A percentile compares a stretch with the other conserved stretches of the same genome.
Conservation (phyloP, 2,113 vertebrate species). For the Hyaena hyaena region DNA sequence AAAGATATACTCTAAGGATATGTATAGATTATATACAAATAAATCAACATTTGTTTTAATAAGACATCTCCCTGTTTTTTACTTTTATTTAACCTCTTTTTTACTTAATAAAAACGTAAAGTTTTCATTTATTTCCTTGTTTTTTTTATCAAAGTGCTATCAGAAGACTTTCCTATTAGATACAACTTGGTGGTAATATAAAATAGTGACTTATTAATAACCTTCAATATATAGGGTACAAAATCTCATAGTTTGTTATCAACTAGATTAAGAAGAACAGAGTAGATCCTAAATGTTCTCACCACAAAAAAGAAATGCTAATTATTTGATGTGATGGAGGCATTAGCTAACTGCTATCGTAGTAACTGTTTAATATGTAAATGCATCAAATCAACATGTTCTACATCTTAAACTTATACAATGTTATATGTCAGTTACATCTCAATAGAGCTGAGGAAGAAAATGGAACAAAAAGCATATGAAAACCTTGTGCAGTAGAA, state of each 20-base stretch:
- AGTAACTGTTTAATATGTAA: not conserved
- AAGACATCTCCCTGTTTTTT: accelerated
- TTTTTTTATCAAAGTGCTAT: not conserved
- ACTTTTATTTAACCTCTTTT: not conserved
- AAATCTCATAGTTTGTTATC: not conserved
- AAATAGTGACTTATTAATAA: not conserved
- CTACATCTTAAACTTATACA: not conserved
- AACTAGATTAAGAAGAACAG: not conserved
- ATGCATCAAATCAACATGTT: not conserved
- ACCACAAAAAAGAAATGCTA: not conserved
- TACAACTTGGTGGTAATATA: not conserved
- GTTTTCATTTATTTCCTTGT: not conserved
- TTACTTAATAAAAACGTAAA: not conserved
- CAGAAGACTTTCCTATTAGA: not conserved
- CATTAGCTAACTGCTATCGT: not conserved
- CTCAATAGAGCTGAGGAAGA: not conserved
- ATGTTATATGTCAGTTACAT: not conserved
- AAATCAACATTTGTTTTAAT: not conserved
- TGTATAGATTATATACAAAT: not conserved
- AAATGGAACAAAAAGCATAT: not conserved
- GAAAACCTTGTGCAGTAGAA: not conserved
- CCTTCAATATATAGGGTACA: not conserved
- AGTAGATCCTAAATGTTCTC: not conserved
- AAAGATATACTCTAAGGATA: not conserved
- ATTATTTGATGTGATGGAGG: not conserved